Percentiles rank a stretch among this genome's conserved stretches.
These are phyloP conservation scores for Euwallacea similis DNA, from an alignment of 1,140 invertebrate species.

Conservation along the genomic window DNA sequence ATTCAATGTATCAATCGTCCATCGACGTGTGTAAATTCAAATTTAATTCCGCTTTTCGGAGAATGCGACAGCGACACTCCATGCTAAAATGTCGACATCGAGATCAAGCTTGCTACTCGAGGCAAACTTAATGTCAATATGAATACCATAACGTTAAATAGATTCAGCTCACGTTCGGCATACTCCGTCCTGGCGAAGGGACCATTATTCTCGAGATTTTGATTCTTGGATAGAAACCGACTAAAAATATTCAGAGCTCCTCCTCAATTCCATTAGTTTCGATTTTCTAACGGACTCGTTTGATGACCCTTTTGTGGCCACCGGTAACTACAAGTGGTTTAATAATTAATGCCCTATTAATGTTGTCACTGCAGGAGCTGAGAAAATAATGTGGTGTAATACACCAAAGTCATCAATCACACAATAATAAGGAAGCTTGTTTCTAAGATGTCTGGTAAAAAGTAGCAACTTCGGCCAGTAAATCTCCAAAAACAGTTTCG, in stretches of 20 bases:
- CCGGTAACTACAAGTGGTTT: no score
- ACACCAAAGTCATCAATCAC: constrained; percentile 11
- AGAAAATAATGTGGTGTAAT: background rate
- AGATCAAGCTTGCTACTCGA: background rate
- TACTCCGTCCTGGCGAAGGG: background rate
- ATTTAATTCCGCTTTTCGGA: background rate
- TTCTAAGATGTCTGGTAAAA: constrained; percentile 5
- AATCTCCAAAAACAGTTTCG: constrained; percentile 15
- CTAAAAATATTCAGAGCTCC: no score
- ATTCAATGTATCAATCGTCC: no score
- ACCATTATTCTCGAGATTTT: constrained; percentile 2
- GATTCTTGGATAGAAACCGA: background rate
- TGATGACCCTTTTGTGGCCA: no score
- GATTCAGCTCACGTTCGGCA: constrained; percentile 2
- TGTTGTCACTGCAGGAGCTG: no score
- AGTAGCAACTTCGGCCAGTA: constrained; percentile 7
- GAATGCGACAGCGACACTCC: background rate
- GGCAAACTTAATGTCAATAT: background rate
- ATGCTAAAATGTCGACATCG: constrained; percentile 2
- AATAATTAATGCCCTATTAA: no score
- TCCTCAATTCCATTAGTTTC: no score
- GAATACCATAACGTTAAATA: constrained; percentile 4
- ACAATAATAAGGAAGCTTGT: constrained; percentile 9
- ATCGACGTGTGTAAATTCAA: no score
- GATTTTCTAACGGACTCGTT: no score